Conservation (phyloP, 1,140 invertebrate genomes). For the Drosophila dunni region DNA sequence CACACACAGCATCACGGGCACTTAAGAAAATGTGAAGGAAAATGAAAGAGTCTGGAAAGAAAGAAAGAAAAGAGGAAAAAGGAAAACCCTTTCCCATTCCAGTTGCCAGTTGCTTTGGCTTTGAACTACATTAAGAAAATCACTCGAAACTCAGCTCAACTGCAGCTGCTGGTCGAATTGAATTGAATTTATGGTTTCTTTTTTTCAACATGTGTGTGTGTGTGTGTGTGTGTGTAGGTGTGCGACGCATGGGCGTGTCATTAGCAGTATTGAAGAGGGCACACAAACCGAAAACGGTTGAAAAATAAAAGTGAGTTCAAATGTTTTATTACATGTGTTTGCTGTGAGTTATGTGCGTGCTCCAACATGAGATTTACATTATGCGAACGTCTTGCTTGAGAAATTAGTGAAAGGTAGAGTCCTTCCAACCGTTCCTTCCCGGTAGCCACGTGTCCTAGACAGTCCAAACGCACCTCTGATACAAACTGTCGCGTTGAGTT, state of each 20-base stretch:
- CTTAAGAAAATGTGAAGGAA: slow-evolving; percentile 55
- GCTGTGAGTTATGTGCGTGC: slow-evolving; percentile 61
- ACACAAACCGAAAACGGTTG: slow-evolving; percentile 8
- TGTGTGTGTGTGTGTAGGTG: slow-evolving; percentile 20
- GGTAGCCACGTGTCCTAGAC: background rate
- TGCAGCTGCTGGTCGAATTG: slow-evolving; percentile 78
- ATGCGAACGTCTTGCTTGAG: slow-evolving; percentile 44
- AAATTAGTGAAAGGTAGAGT: slow-evolving; percentile 36
- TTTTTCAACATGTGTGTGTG: slow-evolving; percentile 3
- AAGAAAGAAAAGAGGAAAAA: no score
- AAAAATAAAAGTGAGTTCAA: slow-evolving; percentile 37
- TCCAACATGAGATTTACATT: slow-evolving; percentile 73
- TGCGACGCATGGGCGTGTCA: slow-evolving; percentile 54
- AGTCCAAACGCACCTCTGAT: background rate
- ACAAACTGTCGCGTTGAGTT: background rate
- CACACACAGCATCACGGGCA: slow-evolving; percentile 42
- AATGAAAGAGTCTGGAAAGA: background rate
- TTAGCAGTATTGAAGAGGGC: slow-evolving; percentile 46
- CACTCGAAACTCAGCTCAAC: slow-evolving; percentile 72
- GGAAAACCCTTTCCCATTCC: slow-evolving; percentile 32
- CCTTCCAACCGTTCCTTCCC: background rate
- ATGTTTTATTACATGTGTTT: slow-evolving; percentile 71
- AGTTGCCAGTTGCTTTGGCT: slow-evolving; percentile 42
- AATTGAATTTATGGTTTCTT: slow-evolving; percentile 69
- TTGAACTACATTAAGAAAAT: slow-evolving; percentile 80